phyloP scores from a whole-genome alignment of 1,140 invertebrate genomes.

The Saccostrea cuccullata region DNA sequence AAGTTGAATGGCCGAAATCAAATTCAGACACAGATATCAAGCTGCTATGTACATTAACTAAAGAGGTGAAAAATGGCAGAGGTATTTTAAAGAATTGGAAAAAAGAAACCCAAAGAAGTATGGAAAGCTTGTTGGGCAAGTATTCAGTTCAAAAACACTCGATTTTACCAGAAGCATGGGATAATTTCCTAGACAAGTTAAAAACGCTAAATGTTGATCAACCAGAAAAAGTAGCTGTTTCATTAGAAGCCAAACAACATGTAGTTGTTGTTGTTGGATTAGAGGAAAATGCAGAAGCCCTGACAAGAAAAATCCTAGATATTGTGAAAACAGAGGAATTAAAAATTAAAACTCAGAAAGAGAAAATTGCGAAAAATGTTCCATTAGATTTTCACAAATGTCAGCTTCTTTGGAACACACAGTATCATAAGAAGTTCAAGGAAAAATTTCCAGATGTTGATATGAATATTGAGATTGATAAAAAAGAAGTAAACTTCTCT shows the following conservation, averaged over 20 bases:
- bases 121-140: background rate
- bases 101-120: background rate
- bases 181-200: background rate
- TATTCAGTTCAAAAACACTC: background rate
- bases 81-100: slow-evolving; percentile 25
- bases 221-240: slow-evolving; percentile 43
- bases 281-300: background rate
- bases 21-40: background rate
- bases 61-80: background rate
- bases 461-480: slow-evolving; percentile 8
- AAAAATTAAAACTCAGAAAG: background rate
- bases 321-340: slow-evolving; percentile 1
- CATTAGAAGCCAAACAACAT: slow-evolving; percentile 3
- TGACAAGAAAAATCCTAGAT: background rate
- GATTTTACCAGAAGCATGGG: slow-evolving; percentile 13
- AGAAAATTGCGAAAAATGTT: slow-evolving; percentile 17
- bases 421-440: background rate
- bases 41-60: background rate
- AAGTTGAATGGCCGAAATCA: slow-evolving; percentile 34
- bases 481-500: slow-evolving; percentile 34
- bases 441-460: slow-evolving; percentile 32
- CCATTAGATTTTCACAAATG: slow-evolving; percentile 32
- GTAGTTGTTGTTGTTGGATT: slow-evolving; percentile 40
- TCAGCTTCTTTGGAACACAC: slow-evolving; percentile 10
- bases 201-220: slow-evolving; percentile 25